A percentile compares a stretch with the other conserved stretches of the same genome.
Conservation (phyloP, 2,888 invertebrate species). For the Orchesella flavescens region DNA sequence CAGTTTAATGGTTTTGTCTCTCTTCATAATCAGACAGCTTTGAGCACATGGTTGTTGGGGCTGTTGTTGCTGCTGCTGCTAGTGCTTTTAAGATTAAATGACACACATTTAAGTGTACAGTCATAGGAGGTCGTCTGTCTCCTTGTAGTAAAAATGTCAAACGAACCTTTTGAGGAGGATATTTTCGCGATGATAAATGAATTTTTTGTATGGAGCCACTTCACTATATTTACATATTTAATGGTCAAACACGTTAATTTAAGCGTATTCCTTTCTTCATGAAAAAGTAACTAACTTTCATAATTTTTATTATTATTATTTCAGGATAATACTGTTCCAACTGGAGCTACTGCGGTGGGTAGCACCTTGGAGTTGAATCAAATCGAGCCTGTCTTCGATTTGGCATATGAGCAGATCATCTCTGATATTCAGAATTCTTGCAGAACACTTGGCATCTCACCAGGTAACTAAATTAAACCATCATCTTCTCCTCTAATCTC, state of each 20-base stretch:
- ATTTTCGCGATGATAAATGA: neutral
- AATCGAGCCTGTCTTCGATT: conserved; percentile 75
- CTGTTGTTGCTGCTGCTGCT: too few relatives aligned
- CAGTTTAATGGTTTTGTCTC: too few relatives aligned
- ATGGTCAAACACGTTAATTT: neutral
- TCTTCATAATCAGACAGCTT: too few relatives aligned
- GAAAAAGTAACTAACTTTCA: neutral
- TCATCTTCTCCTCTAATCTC: too few relatives aligned
- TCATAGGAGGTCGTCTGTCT: too few relatives aligned
- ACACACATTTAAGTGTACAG: too few relatives aligned
- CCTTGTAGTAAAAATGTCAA: neutral
- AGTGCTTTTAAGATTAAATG: too few relatives aligned
- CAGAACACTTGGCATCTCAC: conserved; percentile 88
- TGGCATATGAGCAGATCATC: conserved; percentile 90
- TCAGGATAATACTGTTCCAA: conserved; percentile 53
- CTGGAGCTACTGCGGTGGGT: conserved; percentile 45
- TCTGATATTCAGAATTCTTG: conserved; percentile 90
- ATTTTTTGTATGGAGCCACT: neutral
- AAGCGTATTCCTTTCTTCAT: neutral
- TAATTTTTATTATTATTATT: conserved; percentile 1
- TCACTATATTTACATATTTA: neutral
- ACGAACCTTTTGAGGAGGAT: neutral
- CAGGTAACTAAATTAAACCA: conserved; percentile 80
- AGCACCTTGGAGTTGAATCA: conserved; percentile 69
- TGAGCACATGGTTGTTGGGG: too few relatives aligned